phyloP scores from a whole-genome alignment of 2,113 vertebrate species.

The Clarias magur region DNA sequence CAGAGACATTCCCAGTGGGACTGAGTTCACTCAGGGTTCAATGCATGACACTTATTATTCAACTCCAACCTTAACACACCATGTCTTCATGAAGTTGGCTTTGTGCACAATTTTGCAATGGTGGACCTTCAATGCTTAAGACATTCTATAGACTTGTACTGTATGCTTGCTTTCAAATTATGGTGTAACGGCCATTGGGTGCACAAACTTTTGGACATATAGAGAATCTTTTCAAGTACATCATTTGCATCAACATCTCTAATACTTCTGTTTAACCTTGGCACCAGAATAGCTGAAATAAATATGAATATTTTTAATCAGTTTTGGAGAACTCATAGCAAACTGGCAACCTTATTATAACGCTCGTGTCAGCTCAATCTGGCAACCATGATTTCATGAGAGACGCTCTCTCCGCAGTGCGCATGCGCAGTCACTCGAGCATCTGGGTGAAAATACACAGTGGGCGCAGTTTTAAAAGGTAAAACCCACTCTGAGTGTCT shows the following conservation, averaged over 20 bases:
- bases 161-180: too few relatives aligned
- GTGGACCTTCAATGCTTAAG: too few relatives aligned
- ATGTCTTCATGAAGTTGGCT: too few relatives aligned
- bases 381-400: neutral
- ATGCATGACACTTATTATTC: too few relatives aligned
- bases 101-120: too few relatives aligned
- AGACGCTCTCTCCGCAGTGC: neutral
- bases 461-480: constrained; percentile 1
- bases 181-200: too few relatives aligned
- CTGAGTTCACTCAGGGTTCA: neutral
- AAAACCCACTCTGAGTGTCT: neutral
- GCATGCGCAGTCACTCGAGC: constrained; percentile 3
- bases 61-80: too few relatives aligned
- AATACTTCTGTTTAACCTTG: too few relatives aligned
- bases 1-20: neutral
- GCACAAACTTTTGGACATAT: too few relatives aligned
- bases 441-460: neutral
- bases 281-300: neutral
- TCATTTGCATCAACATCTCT: too few relatives aligned
- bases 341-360: neutral
- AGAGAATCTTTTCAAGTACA: too few relatives aligned
- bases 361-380: neutral
- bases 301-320: neutral
- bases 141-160: too few relatives aligned
- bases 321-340: neutral